Percentiles rank a stretch among this genome's conserved stretches.
Conservation (phyloP, 2,113 vertebrate species). For the Rhagologus leucostigma region DNA sequence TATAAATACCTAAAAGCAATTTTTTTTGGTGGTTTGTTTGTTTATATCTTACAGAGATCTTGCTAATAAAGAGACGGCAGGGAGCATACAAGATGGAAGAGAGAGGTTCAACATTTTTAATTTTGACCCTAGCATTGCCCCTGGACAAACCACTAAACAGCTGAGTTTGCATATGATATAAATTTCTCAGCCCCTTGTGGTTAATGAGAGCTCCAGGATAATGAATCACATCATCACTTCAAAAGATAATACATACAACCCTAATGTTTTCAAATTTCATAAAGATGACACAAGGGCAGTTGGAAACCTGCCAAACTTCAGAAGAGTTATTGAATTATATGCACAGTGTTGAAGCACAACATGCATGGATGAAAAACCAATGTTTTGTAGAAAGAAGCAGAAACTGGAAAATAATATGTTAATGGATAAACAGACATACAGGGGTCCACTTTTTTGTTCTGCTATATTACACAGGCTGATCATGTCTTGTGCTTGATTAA, state of each 20-base stretch:
- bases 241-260: slow-evolving; percentile 59
- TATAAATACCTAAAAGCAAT: not conserved
- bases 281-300: slow-evolving; percentile 59
- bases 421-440: slow-evolving; percentile 44
- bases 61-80: not conserved
- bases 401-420: slow-evolving; percentile 49
- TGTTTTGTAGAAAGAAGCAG: slow-evolving; percentile 32
- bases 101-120: not conserved
- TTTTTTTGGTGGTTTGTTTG: not conserved
- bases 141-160: not conserved
- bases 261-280: slow-evolving; percentile 66
- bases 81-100: not conserved
- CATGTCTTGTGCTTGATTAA: not conserved
- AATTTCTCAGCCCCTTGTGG: slow-evolving; percentile 18
- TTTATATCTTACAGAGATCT: not conserved
- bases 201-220: slow-evolving; percentile 40
- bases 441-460: not conserved
- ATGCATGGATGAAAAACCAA: slow-evolving; percentile 1
- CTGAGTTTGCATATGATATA: slow-evolving; percentile 4
- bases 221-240: slow-evolving; percentile 72
- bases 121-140: not conserved
- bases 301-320: slow-evolving; percentile 57
- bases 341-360: not conserved
- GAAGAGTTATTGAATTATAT: slow-evolving; percentile 46
- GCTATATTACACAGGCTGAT: slow-evolving; percentile 15